These are phyloP conservation scores for Callionymus lyra DNA, from an alignment of 2,113 vertebrate species.

Conservation along the genomic window DNA sequence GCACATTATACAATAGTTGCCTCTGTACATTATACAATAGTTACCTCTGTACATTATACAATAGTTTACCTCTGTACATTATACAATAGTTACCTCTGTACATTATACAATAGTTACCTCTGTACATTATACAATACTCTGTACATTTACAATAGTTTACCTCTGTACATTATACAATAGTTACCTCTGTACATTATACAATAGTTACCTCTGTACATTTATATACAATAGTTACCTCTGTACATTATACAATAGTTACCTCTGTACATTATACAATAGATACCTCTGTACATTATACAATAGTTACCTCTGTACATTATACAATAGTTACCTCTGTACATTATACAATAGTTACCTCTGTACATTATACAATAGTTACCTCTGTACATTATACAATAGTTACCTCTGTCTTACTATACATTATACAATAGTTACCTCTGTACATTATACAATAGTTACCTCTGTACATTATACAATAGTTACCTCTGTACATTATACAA, in stretches of 20 bases:
- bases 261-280: constrained; percentile 74
- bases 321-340: constrained; percentile 74
- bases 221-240: no score
- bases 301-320: constrained; percentile 76
- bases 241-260: constrained; percentile 76
- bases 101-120: constrained; percentile 76
- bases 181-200: constrained; percentile 75
- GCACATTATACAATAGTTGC: constrained; percentile 74
- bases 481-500: constrained; percentile 75
- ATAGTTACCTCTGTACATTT: constrained; percentile 75
- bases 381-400: constrained; percentile 74
- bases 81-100: constrained; percentile 75
- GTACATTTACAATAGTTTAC: no score
- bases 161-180: constrained; percentile 74
- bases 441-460: constrained; percentile 76
- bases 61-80: constrained; percentile 75
- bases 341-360: constrained; percentile 73
- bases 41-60: constrained; percentile 75
- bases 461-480: constrained; percentile 74
- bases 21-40: constrained; percentile 74
- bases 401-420: constrained; percentile 76
- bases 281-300: constrained; percentile 75
- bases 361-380: constrained; percentile 76
- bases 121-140: constrained; percentile 72
- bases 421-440: constrained; percentile 73